phyloP scores from a whole-genome alignment of 2,113 vertebrate genomes.

The Garra rufa region DNA sequence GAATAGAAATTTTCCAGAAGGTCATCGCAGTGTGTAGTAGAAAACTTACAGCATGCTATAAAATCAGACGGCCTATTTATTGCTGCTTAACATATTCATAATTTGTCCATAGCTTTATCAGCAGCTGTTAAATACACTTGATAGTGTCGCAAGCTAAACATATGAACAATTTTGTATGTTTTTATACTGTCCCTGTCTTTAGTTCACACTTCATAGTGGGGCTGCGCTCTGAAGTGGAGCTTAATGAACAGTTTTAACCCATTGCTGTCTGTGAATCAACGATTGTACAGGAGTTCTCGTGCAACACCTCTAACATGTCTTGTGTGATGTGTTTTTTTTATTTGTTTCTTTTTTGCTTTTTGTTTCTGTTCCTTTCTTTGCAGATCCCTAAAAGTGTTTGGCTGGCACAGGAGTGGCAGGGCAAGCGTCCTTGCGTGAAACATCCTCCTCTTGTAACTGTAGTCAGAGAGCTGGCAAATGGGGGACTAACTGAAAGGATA shows the following conservation, averaged over 20 bases:
- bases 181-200: constrained; percentile 15
- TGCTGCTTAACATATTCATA: background rate
- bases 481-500: constrained; percentile 53
- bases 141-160: constrained; percentile 11
- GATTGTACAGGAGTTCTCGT: constrained; percentile 59
- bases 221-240: background rate
- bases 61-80: constrained; percentile 24
- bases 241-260: constrained; percentile 5
- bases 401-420: constrained; percentile 77
- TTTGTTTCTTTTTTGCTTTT: constrained; percentile 60
- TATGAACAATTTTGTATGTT: constrained; percentile 3
- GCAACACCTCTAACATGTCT: constrained; percentile 67
- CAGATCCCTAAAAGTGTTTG: constrained; percentile 87
- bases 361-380: constrained; percentile 76
- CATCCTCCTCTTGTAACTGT: constrained; percentile 59
- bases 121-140: constrained; percentile 50
- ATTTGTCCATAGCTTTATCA: constrained; percentile 37
- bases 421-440: constrained; percentile 78
- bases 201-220: background rate
- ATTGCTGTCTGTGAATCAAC: constrained; percentile 31
- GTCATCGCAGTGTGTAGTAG: constrained; percentile 22
- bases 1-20: background rate
- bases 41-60: constrained; percentile 32
- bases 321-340: constrained; percentile 61
- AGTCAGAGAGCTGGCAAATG: constrained; percentile 56